Evolutionary conservation across 2,797 vertebrate genomes (phyloP).

Genomic region (Pangasius larnaudii): DNA sequence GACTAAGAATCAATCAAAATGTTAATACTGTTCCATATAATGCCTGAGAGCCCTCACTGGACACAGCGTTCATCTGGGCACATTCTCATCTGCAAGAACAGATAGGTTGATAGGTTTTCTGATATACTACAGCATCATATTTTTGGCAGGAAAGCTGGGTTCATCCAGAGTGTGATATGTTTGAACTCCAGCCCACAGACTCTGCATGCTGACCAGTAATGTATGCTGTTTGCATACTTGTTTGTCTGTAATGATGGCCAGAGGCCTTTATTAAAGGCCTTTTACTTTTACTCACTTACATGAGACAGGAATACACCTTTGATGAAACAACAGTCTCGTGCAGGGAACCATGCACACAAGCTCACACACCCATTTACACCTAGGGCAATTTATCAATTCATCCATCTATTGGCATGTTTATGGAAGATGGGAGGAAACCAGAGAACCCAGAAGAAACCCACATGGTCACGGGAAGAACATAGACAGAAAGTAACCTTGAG

Average conservation of each 20-base stretch:
- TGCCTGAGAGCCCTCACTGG: background rate
- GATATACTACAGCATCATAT: background rate
- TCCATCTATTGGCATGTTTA: background rate
- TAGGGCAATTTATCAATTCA: background rate
- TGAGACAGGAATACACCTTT: background rate
- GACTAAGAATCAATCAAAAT: slow-evolving; percentile 10
- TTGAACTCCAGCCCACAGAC: background rate
- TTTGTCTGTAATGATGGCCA: background rate
- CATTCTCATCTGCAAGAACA: background rate
- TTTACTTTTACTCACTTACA: background rate
- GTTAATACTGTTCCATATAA: slow-evolving; percentile 14
- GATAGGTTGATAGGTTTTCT: background rate
- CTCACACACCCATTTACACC: background rate
- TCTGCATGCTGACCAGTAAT: background rate
- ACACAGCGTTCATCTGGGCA: background rate
- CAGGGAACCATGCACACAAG: background rate
- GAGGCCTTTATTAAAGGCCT: background rate
- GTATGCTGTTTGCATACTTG: background rate
- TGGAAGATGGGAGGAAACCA: background rate
- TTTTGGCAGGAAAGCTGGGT: background rate
- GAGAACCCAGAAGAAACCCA: background rate
- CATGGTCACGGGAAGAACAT: background rate
- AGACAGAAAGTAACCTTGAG: background rate
- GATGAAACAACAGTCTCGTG: background rate
- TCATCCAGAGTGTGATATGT: background rate